phyloP scores from a whole-genome alignment of 2,797 vertebrate species.

The Syncerus caffer region DNA sequence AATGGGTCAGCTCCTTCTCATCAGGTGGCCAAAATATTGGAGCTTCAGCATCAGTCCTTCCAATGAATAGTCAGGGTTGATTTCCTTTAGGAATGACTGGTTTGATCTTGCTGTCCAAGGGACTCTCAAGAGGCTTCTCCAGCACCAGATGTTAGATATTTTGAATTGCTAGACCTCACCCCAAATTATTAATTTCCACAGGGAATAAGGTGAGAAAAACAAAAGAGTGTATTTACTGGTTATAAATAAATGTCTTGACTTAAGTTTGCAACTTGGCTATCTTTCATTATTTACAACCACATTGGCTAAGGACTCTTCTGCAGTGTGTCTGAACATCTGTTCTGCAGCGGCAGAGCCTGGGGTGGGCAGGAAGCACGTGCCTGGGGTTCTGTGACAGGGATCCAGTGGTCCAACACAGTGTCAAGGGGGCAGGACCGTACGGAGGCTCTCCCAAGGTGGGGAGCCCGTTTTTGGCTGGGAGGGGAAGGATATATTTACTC shows the following conservation, averaged over 20 bases:
- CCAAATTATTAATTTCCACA: not conserved
- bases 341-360: accelerated
- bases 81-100: not conserved
- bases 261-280: not conserved
- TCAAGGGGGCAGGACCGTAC: accelerated
- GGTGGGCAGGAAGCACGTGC: accelerated
- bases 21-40: not conserved
- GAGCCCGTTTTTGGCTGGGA: not conserved
- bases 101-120: not conserved
- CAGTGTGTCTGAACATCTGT: not conserved
- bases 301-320: not conserved
- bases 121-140: not conserved
- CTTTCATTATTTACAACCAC: not conserved
- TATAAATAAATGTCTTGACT: not conserved
- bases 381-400: not conserved
- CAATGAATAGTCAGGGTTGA: not conserved
- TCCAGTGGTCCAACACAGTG: accelerated
- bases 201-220: not conserved
- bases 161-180: not conserved
- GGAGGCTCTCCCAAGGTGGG: not conserved
- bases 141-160: not conserved
- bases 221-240: not conserved
- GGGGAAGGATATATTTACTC: not conserved
- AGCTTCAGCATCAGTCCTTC: not conserved
- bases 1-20: not conserved